These are phyloP conservation scores for Onychomys leucogaster DNA, from an alignment of 2,797 vertebrate genomes.

Conservation along the genomic window DNA sequence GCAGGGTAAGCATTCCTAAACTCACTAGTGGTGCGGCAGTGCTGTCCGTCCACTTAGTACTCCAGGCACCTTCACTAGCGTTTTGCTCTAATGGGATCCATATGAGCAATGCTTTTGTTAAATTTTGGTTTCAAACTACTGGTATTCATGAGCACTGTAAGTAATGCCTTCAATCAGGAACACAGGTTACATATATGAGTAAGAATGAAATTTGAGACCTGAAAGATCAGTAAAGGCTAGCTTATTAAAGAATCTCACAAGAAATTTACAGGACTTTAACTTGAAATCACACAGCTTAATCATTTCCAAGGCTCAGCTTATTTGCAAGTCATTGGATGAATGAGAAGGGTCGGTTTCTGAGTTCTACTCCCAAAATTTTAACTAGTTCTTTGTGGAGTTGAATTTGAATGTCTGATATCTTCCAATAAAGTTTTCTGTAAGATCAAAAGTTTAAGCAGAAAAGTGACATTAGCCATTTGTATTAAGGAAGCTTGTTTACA, in stretches of 20 bases:
- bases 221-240: background rate
- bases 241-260: background rate
- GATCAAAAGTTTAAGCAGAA: background rate
- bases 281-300: background rate
- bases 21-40: background rate
- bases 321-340: background rate
- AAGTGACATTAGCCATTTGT: background rate
- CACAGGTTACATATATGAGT: background rate
- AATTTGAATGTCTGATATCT: background rate
- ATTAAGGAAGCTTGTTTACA: constrained; percentile 17
- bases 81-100: background rate
- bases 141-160: background rate
- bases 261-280: background rate
- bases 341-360: background rate
- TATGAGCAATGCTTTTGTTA: background rate
- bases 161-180: background rate
- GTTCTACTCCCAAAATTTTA: background rate
- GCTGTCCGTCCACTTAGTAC: background rate
- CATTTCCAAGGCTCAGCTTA: background rate
- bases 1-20: constrained; percentile 91
- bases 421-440: background rate
- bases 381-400: background rate
- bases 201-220: background rate
- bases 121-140: background rate
- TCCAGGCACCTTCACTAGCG: background rate